These are phyloP conservation scores for Andinoacara biseriatus DNA, from an alignment of 2,113 vertebrate species.

Conservation along the genomic window DNA sequence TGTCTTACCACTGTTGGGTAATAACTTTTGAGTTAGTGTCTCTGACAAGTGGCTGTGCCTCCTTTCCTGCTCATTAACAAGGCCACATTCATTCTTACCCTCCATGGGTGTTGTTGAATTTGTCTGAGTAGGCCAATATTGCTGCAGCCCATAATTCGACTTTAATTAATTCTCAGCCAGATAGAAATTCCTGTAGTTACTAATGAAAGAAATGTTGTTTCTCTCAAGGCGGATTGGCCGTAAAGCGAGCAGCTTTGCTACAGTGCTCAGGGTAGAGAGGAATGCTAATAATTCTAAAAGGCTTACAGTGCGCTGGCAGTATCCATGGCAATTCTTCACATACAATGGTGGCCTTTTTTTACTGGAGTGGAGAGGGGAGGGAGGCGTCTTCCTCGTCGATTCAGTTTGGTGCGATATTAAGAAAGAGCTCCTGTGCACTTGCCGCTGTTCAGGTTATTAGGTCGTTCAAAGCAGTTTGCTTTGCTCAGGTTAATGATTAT, in stretches of 20 bases:
- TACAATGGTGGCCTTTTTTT: constrained; percentile 85
- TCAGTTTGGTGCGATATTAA: constrained; percentile 69
- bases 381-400: constrained; percentile 45
- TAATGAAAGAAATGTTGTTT: constrained; percentile 69
- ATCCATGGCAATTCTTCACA: constrained; percentile 85
- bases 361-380: constrained; percentile 54
- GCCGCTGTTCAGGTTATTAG: constrained; percentile 66
- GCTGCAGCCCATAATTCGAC: constrained; percentile 79
- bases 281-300: constrained; percentile 89
- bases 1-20: neutral
- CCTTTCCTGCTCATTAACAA: constrained; percentile 39
- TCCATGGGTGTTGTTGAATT: constrained; percentile 58
- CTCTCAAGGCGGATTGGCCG: constrained; percentile 61
- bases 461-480: constrained; percentile 58
- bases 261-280: constrained; percentile 78
- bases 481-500: constrained; percentile 20
- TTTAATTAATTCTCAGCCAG: constrained; percentile 82
- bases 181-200: constrained; percentile 76
- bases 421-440: constrained; percentile 66
- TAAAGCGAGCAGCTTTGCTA: constrained; percentile 76
- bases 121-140: constrained; percentile 61
- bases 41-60: constrained; percentile 24
- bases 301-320: constrained; percentile 86
- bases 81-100: constrained; percentile 53
- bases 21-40: neutral